These are phyloP conservation scores for Theropithecus gelada DNA, from an alignment of 2,113 vertebrate species.

Conservation along the genomic window DNA sequence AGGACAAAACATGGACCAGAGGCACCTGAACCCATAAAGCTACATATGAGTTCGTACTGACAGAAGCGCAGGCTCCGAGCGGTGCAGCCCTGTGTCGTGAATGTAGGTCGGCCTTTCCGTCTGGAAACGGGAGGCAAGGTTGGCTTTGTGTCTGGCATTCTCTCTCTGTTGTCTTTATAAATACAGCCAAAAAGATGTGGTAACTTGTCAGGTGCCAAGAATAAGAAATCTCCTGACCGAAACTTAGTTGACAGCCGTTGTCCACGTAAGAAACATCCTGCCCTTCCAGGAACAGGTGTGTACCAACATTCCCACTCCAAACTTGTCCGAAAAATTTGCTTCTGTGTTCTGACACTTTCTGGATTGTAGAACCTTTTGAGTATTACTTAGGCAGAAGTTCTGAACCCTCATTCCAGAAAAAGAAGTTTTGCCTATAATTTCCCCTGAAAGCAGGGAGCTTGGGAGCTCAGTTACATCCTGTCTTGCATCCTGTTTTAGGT, in stretches of 20 bases:
- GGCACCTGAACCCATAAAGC: background rate
- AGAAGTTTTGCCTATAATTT: background rate
- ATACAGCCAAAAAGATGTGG: background rate
- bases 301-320: background rate
- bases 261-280: background rate
- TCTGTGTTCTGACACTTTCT: background rate
- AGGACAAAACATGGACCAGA: background rate
- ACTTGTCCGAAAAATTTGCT: background rate
- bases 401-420: background rate
- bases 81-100: no score
- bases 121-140: background rate
- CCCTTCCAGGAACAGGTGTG: background rate
- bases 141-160: background rate
- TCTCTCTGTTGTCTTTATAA: background rate
- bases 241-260: background rate
- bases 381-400: background rate
- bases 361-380: background rate
- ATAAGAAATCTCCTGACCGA: background rate
- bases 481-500: background rate
- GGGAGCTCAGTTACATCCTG: background rate
- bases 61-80: background rate
- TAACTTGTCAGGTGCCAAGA: background rate
- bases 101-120: background rate
- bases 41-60: rapidly evolving
- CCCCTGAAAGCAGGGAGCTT: background rate